Base-by-base conservation (phyloP, 2,797 vertebrate species). In the Odontamblyopus rebecca region DNA sequence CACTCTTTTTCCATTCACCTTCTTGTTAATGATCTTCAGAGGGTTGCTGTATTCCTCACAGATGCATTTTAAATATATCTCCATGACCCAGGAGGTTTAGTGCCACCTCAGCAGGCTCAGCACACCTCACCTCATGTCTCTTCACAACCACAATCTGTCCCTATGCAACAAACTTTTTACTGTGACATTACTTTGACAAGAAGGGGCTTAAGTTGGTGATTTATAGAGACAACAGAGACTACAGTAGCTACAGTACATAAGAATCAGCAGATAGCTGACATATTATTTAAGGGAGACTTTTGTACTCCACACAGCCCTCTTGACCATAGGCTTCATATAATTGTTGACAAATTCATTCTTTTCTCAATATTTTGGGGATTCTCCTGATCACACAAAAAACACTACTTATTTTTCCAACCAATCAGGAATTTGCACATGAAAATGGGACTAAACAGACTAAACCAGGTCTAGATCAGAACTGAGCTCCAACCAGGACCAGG, bases 141-240 rank as follows among this genome's bases (percentile, higher is more conserved):
- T 18, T 7, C 23, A 5, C 71, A 61, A 32, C 78, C 68, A 7
- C 59, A 6, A 5, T 70, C 70, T 51, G 76, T 59, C 63, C n/a
- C 66, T 57, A 27, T 29, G 44, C 71, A 68, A 71, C 4, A 4
- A 72, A 68, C 27, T 59, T 35, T 67, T 61, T 38, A 79, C 82
- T 61, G 16, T 89, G 82, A 85, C 83, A 85, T 88, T 85, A 86
- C 87, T 87, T 84, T 86, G 27, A 38, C 32, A 35, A 7, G 32
- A 35, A 18, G 27, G 80, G 80, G 76, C 80, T 82, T 75, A 68
- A 54, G 60, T 9, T 60, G 75, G 71, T 76, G 77, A 78, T 78
- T 89, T 72, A 78, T 61, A 72, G 73, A 41, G 67, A 57, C 74
- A 26, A 63, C 23, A 23, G 23, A 23, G 23, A 41, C 9, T 60